Evolutionary conservation across 1,140 invertebrate species (phyloP), one percentile per base, ranked within the genome.

Genomic region (Drosophila leontia): DNA sequence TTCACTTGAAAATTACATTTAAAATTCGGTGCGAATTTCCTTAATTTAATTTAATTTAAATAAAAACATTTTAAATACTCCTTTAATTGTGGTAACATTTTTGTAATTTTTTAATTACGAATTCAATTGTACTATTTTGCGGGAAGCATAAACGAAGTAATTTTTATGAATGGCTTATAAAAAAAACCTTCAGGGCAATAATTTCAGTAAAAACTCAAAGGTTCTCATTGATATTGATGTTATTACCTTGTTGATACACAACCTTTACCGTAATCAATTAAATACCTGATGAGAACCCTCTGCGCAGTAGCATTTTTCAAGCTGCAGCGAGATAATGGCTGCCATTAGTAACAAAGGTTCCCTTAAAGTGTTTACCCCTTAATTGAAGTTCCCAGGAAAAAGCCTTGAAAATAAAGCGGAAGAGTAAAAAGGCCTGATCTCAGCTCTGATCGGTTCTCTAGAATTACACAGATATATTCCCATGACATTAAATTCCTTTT

Each of bases 201-300:
- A 34, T 34, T 41, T 8, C n/a, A 17, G 17, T 34, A 34, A 47
- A 3, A 29, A n/a, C n/a, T 32, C 0, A 19, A 32, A 32, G 34
- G 23, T 47, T 39, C 8, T 35, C 37, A 72, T 59, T 71, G 37
- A 32, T n/a, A 48, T 48, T 4, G 9, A 1, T n/a, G 1, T 23
- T 55, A 19, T 72, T 37, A 72, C 69, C 67, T 72, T 71, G 69
- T 37, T 71, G 29, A 7, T 50, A 47, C 37, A 71, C 67, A 59
- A 72, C 53, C 12, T 48, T 42, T 72, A 72, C 67, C 53, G 70
- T 72, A 69, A 68, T 69, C 67, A 69, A 69, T 53, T 53, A 67
- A 50, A 29, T 71, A 71, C n/a, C 29, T 26, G 50, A 45, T 48
- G 63, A 35, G 35, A 71, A 45, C 41, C 11, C 34, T 67, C 15